Percentiles rank a stretch among this genome's conserved stretches.
phyloP scores from a whole-genome alignment of 2,797 vertebrate genomes.

The Halcyon chelicuti region DNA sequence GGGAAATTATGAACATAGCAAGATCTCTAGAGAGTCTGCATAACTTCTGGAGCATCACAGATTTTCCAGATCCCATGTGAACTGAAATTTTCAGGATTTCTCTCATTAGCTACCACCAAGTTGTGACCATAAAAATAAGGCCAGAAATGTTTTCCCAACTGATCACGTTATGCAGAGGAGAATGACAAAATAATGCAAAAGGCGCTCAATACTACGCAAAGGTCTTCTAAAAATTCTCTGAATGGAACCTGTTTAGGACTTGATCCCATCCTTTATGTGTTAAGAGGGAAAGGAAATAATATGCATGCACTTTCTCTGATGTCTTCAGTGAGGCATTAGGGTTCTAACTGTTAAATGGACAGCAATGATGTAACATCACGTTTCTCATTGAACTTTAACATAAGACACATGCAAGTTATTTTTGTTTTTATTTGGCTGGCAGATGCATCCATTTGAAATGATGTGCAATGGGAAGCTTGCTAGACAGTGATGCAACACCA shows the following conservation, averaged over 20 bases:
- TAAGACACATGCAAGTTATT: constrained; percentile 58
- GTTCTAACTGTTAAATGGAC: background rate
- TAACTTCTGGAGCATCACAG: background rate
- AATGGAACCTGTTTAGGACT: background rate
- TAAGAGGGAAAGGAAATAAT: background rate
- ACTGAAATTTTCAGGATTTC: background rate
- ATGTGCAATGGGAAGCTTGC: constrained; percentile 43
- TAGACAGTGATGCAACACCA: constrained; percentile 55
- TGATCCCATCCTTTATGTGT: background rate
- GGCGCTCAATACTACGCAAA: accelerated
- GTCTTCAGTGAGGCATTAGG: background rate
- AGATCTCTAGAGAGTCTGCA: background rate
- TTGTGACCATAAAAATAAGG: background rate
- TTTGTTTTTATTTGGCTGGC: constrained; percentile 24
- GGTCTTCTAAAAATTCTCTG: background rate
- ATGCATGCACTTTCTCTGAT: background rate
- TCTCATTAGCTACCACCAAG: background rate
- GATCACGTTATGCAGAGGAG: background rate
- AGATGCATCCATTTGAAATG: constrained; percentile 38
- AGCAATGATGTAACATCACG: background rate
- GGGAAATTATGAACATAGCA: background rate
- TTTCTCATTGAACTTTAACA: constrained; percentile 35
- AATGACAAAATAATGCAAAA: background rate
- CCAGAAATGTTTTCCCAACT: background rate
- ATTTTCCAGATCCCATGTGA: background rate